Base-by-base conservation (phyloP, 2,888 invertebrate genomes). In the Eristalis tenax region DNA sequence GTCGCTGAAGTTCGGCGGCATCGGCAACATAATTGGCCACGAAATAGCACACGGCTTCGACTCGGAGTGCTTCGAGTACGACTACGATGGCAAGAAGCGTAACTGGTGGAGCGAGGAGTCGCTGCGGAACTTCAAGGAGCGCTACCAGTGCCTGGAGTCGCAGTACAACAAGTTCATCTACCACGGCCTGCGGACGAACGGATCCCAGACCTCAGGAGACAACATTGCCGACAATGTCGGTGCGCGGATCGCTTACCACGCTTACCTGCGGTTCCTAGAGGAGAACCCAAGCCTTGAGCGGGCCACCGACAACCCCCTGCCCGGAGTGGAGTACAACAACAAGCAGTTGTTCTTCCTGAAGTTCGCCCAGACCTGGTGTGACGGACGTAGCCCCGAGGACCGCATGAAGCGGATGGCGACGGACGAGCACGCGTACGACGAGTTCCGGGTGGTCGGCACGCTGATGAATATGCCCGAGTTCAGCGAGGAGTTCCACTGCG, bases 151-250 rank as follows among this genome's bases (percentile, higher is more conserved):
- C 22, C 88, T 92, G 18, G 92, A 92, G 35, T 91, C 91, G 0
- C 92, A 92, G 43, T 92, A 92, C 59, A 92, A 91, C 23, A 92
- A 92, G 64, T 91, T 90, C 28, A 90, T 92, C 0, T 83, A 90
- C 4, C 75, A 90, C 74, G 92, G 92, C 10, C 66, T 91, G 0
- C 88, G 89, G 4, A 92, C 92, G 0, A 92, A 92, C 87, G 92
- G 92, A n/a, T 90, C 81, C 1, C 64, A 89, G 22, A 92, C 92
- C n/a, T 91, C 91, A 0, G 97, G 97, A 13, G 97, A 97, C 91
- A 98, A 98, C 90, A 98, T 98, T 79, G 98, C 98, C 0, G 98
- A 98, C 90, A 98, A 98, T 91, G 98, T 98, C 0, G 98, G 98
- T 0, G 92, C 98, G 1, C 97, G 97, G 90, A 97, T 98, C 0